Evolutionary conservation across 1,140 invertebrate genomes (phyloP).

Genomic region (Trachymyrmex septentrionalis): DNA sequence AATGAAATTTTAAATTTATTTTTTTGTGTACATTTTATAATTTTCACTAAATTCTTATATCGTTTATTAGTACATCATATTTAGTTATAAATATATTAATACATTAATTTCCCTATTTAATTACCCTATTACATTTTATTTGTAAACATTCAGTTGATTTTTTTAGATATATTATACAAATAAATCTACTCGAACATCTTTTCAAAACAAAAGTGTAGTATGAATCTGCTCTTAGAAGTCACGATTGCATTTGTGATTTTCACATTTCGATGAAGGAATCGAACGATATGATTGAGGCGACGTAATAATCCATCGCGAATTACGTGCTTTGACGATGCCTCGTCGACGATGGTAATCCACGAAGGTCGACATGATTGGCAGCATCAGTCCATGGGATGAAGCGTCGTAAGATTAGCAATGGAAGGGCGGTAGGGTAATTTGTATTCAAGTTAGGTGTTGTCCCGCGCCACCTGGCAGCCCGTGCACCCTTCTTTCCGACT

Average conservation of each 20-base stretch:
- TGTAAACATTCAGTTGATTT: neutral
- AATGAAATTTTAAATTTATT: neutral
- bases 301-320: slow-evolving; percentile 74
- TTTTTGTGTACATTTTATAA: neutral
- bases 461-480: slow-evolving; percentile 77
- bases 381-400: slow-evolving; percentile 70
- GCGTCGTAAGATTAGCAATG: slow-evolving; percentile 69
- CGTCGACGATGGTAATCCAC: slow-evolving; percentile 71
- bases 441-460: slow-evolving; percentile 81
- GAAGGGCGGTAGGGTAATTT: slow-evolving; percentile 76
- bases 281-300: slow-evolving; percentile 61
- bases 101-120: neutral
- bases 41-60: neutral
- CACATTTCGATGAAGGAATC: slow-evolving; percentile 24
- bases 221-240: neutral
- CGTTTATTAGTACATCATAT: neutral
- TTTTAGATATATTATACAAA: neutral
- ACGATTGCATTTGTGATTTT: slow-evolving; percentile 55
- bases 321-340: slow-evolving; percentile 64
- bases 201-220: neutral
- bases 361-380: slow-evolving; percentile 76
- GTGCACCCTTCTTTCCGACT: slow-evolving; percentile 28
- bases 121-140: neutral
- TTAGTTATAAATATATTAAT: neutral
- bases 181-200: neutral